A percentile compares a stretch with the other conserved stretches of the same genome.
Evolutionary conservation across 2,888 invertebrate species (phyloP).

Genomic region (Cerastoderma edule): DNA sequence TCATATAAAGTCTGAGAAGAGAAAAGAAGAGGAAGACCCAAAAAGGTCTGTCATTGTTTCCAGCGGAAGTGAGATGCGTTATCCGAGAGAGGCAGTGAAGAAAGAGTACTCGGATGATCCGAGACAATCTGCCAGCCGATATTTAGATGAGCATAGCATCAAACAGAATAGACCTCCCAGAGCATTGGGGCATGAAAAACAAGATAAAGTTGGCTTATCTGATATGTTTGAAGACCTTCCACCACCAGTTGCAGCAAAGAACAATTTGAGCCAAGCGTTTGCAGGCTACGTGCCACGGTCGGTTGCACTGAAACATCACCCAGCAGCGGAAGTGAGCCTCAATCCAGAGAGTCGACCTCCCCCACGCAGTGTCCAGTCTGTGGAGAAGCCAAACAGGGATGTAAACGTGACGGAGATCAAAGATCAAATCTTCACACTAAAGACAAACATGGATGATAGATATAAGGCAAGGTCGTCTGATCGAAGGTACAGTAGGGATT

Average conservation of each 20-base stretch:
- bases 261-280: slow-evolving; percentile 25
- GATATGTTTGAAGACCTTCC: slow-evolving; percentile 47
- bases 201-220: neutral
- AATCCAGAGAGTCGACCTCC: slow-evolving; percentile 45
- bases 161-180: neutral
- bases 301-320: slow-evolving; percentile 52
- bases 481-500: no score
- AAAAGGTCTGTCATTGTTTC: neutral
- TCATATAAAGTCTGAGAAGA: neutral
- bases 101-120: no score
- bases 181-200: neutral
- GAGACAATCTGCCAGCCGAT: no score
- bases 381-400: neutral
- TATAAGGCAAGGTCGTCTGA: no score
- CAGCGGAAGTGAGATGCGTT: no score
- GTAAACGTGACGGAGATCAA: slow-evolving; percentile 21
- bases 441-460: neutral
- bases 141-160: no score
- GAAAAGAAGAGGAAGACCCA: neutral
- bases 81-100: no score
- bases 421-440: slow-evolving; percentile 1
- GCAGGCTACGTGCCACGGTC: slow-evolving; percentile 55
- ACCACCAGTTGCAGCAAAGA: slow-evolving; percentile 22
- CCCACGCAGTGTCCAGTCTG: slow-evolving; percentile 11
- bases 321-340: slow-evolving; percentile 31